Conservation (phyloP, 2,888 invertebrate species). For the Papilio gigon region DNA sequence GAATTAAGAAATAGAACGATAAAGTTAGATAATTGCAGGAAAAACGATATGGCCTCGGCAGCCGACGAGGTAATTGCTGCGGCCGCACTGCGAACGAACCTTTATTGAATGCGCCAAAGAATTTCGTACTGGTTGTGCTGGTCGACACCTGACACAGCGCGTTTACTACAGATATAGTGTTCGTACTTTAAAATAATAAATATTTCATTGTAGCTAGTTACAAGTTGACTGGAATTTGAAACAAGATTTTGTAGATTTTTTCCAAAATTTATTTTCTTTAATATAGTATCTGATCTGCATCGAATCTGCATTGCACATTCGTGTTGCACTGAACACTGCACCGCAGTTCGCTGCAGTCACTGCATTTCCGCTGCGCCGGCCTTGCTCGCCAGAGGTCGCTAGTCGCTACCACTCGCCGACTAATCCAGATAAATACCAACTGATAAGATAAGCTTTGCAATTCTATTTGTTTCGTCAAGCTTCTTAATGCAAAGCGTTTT, state of each 20-base stretch:
- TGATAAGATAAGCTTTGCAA: not conserved
- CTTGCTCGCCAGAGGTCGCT: conserved; percentile 18
- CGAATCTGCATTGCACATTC: not conserved
- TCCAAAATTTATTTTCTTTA: too few relatives aligned
- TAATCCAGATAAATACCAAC: not conserved
- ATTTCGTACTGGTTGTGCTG: not conserved
- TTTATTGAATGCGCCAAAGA: not conserved
- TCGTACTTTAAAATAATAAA: too few relatives aligned
- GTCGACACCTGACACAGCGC: not conserved
- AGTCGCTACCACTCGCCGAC: not conserved
- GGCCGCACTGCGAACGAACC: not conserved
- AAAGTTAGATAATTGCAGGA: conserved; percentile 25
- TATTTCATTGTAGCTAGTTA: too few relatives aligned
- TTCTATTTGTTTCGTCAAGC: not conserved
- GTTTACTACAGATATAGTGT: not conserved
- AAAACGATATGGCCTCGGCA: conserved; percentile 31
- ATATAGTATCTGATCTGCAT: too few relatives aligned
- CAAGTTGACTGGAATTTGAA: too few relatives aligned
- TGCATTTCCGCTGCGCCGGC: conserved; percentile 37
- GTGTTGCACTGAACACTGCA: not conserved
- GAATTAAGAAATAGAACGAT: conserved; percentile 20
- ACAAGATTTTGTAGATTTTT: too few relatives aligned
- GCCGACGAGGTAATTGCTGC: conserved; percentile 5
- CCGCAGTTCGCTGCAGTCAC: not conserved
- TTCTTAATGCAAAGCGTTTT: not conserved